phyloP scores from a whole-genome alignment of 2,797 vertebrate species.

The Antrozous pallidus region DNA sequence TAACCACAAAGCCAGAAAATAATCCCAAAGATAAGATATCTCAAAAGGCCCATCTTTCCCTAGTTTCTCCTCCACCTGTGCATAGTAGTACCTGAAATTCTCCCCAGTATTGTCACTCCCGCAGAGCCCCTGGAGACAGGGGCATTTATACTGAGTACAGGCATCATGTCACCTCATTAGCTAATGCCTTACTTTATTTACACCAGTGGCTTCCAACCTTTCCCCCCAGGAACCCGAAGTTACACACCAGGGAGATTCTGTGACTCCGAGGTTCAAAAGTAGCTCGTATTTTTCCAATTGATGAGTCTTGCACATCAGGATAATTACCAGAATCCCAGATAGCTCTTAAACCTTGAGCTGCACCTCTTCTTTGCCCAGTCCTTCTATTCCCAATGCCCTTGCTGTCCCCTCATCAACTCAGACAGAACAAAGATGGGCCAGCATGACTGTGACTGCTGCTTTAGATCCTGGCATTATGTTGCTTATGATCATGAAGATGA shows the following conservation, averaged over 20 bases:
- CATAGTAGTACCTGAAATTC: background rate
- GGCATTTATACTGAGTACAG: slow-evolving; percentile 27
- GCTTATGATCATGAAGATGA: background rate
- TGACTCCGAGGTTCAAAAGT: slow-evolving; percentile 62
- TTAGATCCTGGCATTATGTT: background rate
- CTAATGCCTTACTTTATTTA: slow-evolving; percentile 71
- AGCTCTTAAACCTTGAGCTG: slow-evolving; percentile 27
- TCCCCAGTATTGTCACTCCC: background rate
- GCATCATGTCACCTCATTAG: slow-evolving; percentile 61
- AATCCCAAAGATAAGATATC: background rate
- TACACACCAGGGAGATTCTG: slow-evolving; percentile 54
- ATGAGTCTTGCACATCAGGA: slow-evolving; percentile 57
- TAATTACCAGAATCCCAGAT: slow-evolving; percentile 50
- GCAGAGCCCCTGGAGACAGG: slow-evolving; percentile 20
- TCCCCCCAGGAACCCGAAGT: slow-evolving; percentile 58
- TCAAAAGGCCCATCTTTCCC: background rate
- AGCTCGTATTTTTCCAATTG: slow-evolving; percentile 57
- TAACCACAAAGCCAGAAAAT: background rate
- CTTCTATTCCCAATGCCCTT: background rate
- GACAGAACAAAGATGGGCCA: background rate
- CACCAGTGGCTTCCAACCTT: slow-evolving; percentile 50
- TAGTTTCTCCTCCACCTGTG: background rate
- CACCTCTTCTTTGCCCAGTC: background rate
- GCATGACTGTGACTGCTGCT: background rate
- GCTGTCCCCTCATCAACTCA: background rate